Conservation (phyloP, 2,113 vertebrate genomes). For the Peucedramus taeniatus region DNA sequence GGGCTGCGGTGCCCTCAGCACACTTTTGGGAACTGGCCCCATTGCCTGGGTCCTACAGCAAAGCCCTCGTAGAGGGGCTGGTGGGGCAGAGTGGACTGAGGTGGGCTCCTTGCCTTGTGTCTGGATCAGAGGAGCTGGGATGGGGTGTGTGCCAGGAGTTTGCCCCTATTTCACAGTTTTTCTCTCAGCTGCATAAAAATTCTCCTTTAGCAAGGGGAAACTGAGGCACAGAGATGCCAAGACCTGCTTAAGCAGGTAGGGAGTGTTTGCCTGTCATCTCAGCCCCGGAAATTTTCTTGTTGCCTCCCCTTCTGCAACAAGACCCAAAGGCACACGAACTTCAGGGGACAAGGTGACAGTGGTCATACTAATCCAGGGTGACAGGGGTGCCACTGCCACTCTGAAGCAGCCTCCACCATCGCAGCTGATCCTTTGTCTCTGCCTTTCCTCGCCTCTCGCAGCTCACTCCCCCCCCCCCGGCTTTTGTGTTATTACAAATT, state of each 20-base stretch:
- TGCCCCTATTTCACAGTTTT: not conserved
- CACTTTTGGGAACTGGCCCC: not conserved
- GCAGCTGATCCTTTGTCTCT: not conserved
- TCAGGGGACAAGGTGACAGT: not conserved
- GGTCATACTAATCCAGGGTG: not conserved
- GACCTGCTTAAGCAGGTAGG: not conserved
- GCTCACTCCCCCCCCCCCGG: not conserved
- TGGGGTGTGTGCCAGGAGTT: not conserved
- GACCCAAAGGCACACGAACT: not conserved
- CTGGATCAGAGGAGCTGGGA: not conserved
- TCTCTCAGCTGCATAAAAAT: not conserved
- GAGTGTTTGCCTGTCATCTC: not conserved
- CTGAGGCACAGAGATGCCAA: not conserved
- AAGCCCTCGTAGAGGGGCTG: not conserved
- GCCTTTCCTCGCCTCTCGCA: not conserved
- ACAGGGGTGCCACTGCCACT: not conserved
- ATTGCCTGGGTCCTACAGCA: rapidly evolving
- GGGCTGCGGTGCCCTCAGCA: not conserved
- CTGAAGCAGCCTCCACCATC: not conserved
- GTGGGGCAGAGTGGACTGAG: not conserved
- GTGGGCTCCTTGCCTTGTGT: not conserved
- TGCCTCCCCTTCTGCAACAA: not conserved
- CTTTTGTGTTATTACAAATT: constrained; percentile 78
- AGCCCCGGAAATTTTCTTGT: not conserved
- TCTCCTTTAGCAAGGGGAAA: not conserved